Percentiles rank a stretch among this genome's conserved stretches.
phyloP scores from a whole-genome alignment of 2,113 vertebrate species.

The Onychorhynchus coronatus region DNA sequence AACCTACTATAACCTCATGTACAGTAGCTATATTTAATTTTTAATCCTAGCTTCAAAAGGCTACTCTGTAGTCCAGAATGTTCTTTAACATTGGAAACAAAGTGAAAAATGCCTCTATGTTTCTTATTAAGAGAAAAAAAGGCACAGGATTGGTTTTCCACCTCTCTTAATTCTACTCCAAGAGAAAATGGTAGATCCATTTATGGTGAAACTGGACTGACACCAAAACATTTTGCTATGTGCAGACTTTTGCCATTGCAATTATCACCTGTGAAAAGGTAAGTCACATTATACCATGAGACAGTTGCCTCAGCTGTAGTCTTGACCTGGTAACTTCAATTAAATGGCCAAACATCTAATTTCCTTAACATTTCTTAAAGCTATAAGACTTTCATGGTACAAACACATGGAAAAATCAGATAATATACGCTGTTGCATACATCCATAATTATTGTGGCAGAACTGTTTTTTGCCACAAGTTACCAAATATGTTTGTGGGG shows the following conservation, averaged over 20 bases:
- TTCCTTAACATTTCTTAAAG: conserved; percentile 9
- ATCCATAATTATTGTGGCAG: background rate
- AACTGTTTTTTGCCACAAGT: background rate
- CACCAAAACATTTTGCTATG: background rate
- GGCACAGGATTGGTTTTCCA: background rate
- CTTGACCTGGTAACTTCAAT: background rate
- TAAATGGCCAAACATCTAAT: background rate
- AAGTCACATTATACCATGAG: background rate
- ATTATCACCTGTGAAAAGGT: background rate
- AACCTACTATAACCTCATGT: background rate
- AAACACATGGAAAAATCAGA: background rate
- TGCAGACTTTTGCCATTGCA: background rate
- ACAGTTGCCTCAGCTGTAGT: background rate
- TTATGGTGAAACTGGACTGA: background rate
- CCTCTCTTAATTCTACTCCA: background rate
- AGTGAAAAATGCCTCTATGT: background rate
- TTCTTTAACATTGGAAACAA: background rate
- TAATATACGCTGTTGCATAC: background rate
- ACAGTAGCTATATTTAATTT: background rate
- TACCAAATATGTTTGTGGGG: background rate
- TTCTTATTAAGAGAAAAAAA: background rate
- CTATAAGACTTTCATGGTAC: background rate
- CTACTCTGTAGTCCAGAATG: background rate
- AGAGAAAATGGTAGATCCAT: background rate
- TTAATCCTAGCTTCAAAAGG: background rate